Conservation (phyloP, 2,888 invertebrate genomes). For the Luffia ferchaultella region DNA sequence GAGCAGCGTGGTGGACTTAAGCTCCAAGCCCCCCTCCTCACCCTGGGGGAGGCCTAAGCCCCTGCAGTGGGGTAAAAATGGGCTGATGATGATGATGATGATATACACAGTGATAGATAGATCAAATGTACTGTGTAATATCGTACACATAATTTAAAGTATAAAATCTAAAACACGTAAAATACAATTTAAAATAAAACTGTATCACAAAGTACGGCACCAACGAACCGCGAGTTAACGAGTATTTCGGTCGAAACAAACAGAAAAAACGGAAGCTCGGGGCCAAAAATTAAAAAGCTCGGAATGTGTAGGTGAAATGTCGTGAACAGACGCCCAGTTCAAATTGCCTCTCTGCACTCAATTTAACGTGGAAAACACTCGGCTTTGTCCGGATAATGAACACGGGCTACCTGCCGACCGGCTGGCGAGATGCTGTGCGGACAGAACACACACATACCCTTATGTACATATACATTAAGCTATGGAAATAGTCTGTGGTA, state of each 20-base stretch:
- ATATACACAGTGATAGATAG: too few relatives aligned
- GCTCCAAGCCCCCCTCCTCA: too few relatives aligned
- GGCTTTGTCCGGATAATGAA: conserved; percentile 56
- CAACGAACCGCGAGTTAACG: background rate
- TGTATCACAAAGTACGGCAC: background rate
- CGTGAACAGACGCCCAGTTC: conserved; percentile 45
- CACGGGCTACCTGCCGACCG: conserved; percentile 21
- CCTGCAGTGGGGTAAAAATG: too few relatives aligned
- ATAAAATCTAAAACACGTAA: too few relatives aligned
- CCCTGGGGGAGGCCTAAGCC: too few relatives aligned
- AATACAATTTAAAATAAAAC: background rate
- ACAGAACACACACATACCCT: background rate
- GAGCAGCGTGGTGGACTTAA: too few relatives aligned
- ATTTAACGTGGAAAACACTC: conserved; percentile 59
- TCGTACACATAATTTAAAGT: too few relatives aligned
- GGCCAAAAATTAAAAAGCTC: conserved; percentile 55
- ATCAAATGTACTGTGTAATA: too few relatives aligned
- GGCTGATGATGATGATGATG: too few relatives aligned
- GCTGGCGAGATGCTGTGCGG: background rate
- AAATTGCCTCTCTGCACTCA: conserved; percentile 59
- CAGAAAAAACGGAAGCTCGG: background rate
- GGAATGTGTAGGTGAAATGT: conserved; percentile 37
- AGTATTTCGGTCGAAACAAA: background rate
- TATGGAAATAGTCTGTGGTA: too few relatives aligned
- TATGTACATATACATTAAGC: background rate